phyloP scores from a whole-genome alignment of 2,113 vertebrate genomes.

The Marcusenius ussheri region DNA sequence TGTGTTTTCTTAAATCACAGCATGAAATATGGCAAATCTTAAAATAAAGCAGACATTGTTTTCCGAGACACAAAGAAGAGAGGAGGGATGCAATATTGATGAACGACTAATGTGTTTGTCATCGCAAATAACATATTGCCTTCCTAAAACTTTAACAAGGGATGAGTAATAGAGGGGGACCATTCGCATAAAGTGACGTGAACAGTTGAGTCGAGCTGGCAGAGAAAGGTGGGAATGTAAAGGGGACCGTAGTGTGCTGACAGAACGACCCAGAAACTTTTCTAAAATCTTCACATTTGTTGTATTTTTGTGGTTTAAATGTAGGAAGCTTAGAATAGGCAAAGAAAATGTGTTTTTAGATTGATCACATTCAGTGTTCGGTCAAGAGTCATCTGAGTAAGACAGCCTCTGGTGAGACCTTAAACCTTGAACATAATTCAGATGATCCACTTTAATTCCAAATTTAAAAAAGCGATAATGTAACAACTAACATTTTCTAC shows the following conservation, averaged over 20 bases:
- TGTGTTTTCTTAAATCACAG: slow-evolving; percentile 80
- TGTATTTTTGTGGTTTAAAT: neutral
- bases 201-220: neutral
- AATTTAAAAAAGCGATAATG: neutral
- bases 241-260: no score
- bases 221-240: neutral
- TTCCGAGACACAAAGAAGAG: slow-evolving; percentile 48
- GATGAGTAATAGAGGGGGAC: slow-evolving; percentile 33
- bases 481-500: neutral
- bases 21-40: slow-evolving; percentile 75
- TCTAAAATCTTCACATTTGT: neutral
- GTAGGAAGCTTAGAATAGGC: neutral
- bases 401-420: neutral
- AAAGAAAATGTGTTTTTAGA: neutral
- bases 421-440: neutral
- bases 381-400: neutral
- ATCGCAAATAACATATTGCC: slow-evolving; percentile 62
- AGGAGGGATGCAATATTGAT: slow-evolving; percentile 85
- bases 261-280: neutral
- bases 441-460: neutral
- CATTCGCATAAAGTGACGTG: slow-evolving; percentile 33
- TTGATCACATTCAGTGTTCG: neutral
- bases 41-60: slow-evolving; percentile 75
- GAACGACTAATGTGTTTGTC: slow-evolving; percentile 74
- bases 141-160: slow-evolving; percentile 52